Conservation (phyloP, 2,113 vertebrate genomes). For the Raja brachyura region DNA sequence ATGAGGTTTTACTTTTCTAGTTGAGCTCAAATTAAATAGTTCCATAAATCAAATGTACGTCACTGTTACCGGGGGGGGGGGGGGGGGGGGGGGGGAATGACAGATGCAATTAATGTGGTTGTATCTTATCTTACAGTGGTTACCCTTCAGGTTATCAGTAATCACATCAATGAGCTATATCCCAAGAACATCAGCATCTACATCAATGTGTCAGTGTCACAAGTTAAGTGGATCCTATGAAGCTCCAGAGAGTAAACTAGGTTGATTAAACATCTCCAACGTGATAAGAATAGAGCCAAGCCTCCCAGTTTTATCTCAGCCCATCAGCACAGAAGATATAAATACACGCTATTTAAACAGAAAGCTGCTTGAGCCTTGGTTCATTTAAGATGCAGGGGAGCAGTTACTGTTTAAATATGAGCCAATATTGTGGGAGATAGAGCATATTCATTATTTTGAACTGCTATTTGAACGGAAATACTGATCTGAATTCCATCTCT, state of each 20-base stretch:
- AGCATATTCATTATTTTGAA: neutral
- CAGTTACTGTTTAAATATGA: neutral
- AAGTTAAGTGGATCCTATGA: neutral
- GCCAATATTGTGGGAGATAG: neutral
- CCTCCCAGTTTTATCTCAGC: neutral
- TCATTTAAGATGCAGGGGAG: neutral
- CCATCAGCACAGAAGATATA: neutral
- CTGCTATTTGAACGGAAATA: neutral
- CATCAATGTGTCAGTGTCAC: neutral
- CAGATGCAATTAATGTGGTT: neutral
- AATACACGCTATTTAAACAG: neutral
- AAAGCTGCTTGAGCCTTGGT: neutral
- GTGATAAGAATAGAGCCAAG: neutral
- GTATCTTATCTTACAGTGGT: neutral
- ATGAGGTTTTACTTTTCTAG: neutral
- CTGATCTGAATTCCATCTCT: constrained; percentile 1
- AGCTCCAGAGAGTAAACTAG: too few relatives aligned
- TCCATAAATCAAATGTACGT: neutral
- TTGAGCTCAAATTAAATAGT: neutral
- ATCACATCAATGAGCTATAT: neutral
- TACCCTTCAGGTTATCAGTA: neutral
- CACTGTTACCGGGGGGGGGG: too few relatives aligned
- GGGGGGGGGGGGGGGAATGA: too few relatives aligned
- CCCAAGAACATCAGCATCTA: neutral
- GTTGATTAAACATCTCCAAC: neutral